Evolutionary conservation across 2,113 vertebrate species (phyloP).

Genomic region (Struthidea cinerea): DNA sequence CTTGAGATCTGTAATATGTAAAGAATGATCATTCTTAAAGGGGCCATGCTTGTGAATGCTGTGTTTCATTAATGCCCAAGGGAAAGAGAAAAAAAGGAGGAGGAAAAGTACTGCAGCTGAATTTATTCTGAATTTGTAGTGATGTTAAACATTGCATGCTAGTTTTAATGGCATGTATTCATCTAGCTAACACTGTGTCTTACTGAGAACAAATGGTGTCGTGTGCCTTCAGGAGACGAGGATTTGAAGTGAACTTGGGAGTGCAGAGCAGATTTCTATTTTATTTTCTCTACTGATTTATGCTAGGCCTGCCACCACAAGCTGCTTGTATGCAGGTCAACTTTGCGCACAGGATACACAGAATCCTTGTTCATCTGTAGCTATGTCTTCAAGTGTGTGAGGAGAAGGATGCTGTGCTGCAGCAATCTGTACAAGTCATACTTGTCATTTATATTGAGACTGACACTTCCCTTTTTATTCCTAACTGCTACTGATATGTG

Average conservation of each 20-base stretch:
- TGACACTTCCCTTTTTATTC: not conserved
- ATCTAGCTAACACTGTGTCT: not conserved
- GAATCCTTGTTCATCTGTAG: not conserved
- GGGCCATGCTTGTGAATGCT: not conserved
- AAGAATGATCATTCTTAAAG: slow-evolving; percentile 1
- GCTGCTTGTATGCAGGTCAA: not conserved
- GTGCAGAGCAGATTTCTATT: not conserved
- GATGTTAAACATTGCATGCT: not conserved
- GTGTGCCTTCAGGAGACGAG: not conserved
- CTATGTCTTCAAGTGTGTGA: not conserved
- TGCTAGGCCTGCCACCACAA: not conserved
- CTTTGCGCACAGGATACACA: not conserved
- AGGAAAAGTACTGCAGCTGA: not conserved
- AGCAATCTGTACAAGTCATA: not conserved
- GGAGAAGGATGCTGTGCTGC: not conserved
- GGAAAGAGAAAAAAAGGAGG: not conserved
- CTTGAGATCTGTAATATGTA: not conserved
- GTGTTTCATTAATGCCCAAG: slow-evolving; percentile 26
- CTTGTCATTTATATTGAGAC: not conserved
- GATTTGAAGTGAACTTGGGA: not conserved
- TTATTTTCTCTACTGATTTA: not conserved
- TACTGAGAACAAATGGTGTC: not conserved
- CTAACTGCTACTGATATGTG: not conserved
- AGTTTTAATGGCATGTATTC: not conserved
- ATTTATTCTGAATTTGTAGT: not conserved